Evolutionary conservation across 23 tunicate species (phyloP), one percentile per base, ranked within the genome.

Genomic region (Diplosoma virens): DNA sequence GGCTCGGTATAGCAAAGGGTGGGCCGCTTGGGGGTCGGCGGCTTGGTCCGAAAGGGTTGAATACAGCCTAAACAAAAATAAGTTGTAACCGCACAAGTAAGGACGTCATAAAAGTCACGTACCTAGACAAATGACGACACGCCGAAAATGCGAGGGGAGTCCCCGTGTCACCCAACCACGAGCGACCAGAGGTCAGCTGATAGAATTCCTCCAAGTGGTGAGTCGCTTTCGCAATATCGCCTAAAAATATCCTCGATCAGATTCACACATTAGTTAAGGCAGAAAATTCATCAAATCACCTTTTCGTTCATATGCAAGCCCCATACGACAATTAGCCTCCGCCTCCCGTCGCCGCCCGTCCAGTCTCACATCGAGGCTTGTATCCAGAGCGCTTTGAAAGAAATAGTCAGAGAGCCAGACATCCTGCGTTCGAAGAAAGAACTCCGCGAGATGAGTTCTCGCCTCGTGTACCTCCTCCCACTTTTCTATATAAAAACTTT

Each of bases 261-360:
- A 14, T 41, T 41, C 50, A 7, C 11, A 41, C 50, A 7, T 7
- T 9, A 41, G 14, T 14, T 7, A 9, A 41, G 9, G 9, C 50
- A 41, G 14, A 55, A 18, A 4, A 17, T 55, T 24, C 25, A 55
- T 25, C 17, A 9, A 9, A 32, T 35, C 3, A 89, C 97, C 92
- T 7, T 76, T 92, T 76, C 97, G 79, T 48, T 92, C 97, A 76
- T 67, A 70, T 37, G 97, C 63, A 2, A 92, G 79, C 9, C 84
- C 92, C 92, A 85, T 92, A 37, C 81, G 83, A 32, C 97, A 85
- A 30, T 86, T 80, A 2, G 93, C 97, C 84, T 92, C 97, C 3
- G 97, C 87, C 26, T 85, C 87, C 31, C 97, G 50, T 26, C 84
- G 35, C 66, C 91, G 45, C n/a, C 97, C 97, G 77, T 92, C 97